Percentiles rank a stretch among this genome's conserved stretches.
phyloP scores from a whole-genome alignment of 2,888 invertebrate genomes.

The Odontocolon sp. region DNA sequence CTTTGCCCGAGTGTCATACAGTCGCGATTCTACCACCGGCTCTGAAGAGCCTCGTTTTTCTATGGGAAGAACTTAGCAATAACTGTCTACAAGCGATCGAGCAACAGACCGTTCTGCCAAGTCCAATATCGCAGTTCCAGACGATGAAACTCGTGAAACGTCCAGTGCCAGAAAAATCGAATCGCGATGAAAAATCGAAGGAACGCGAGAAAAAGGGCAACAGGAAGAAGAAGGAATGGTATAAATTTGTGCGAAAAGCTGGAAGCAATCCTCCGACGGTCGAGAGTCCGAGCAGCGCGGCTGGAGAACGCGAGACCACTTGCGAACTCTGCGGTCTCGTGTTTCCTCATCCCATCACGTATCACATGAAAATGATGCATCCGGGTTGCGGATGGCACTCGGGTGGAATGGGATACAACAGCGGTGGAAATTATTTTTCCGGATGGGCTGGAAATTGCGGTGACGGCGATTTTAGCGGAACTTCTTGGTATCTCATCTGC shows the following conservation, averaged over 20 bases:
- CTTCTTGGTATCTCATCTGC: constrained; percentile 96
- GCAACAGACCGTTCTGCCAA: constrained; percentile 84
- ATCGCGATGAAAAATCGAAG: constrained; percentile 76
- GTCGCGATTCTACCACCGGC: constrained; percentile 93
- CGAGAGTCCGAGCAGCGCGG: constrained; percentile 47
- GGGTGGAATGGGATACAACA: constrained; percentile 95
- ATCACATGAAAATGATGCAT: constrained; percentile 95
- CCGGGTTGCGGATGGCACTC: constrained; percentile 95
- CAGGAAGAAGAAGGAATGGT: constrained; percentile 84
- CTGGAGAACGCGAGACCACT: constrained; percentile 79
- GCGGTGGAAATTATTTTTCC: constrained; percentile 92
- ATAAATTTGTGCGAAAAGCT: constrained; percentile 75
- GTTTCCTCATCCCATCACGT: constrained; percentile 91
- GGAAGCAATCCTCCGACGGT: constrained; percentile 47
- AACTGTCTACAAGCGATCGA: constrained; percentile 86
- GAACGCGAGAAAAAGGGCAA: constrained; percentile 82
- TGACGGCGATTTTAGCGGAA: constrained; percentile 90
- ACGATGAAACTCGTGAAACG: constrained; percentile 68
- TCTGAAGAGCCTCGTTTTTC: constrained; percentile 91
- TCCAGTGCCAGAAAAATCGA: constrained; percentile 65
- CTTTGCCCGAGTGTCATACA: constrained; percentile 82
- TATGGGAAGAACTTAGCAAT: constrained; percentile 93
- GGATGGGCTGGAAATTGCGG: constrained; percentile 96
- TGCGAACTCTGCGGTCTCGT: constrained; percentile 95
- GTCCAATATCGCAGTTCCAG: constrained; percentile 80